Percentiles rank a stretch among this genome's conserved stretches.
Conservation (phyloP, 2,888 invertebrate genomes). For the Seira musarum region DNA sequence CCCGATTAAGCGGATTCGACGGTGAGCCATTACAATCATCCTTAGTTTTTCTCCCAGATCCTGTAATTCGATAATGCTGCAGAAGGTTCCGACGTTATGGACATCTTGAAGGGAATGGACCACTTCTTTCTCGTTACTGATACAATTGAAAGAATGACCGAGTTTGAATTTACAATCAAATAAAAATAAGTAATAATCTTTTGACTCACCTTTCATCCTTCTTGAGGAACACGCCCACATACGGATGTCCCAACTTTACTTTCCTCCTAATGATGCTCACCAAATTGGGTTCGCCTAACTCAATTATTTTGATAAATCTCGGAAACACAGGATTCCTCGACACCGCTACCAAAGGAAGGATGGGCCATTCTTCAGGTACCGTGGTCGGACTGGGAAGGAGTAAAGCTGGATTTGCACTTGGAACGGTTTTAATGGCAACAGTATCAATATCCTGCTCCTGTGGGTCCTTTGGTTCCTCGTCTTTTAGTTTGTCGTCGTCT, state of each 20-base stretch:
- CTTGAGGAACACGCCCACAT: constrained; percentile 96
- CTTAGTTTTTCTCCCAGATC: constrained; percentile 92
- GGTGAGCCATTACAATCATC: constrained; percentile 95
- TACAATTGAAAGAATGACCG: constrained; percentile 72
- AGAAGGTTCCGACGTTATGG: constrained; percentile 94
- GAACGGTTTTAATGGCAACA: neutral
- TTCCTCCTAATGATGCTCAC: constrained; percentile 93
- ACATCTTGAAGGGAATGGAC: constrained; percentile 89
- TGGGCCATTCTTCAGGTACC: constrained; percentile 97
- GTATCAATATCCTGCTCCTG: constrained; percentile 1
- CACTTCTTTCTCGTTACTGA: constrained; percentile 89
- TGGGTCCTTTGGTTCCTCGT: constrained; percentile 27
- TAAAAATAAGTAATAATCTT: constrained; percentile 13
- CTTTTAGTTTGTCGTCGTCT: constrained; percentile 12
- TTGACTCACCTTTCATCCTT: constrained; percentile 84
- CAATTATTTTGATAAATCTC: constrained; percentile 96
- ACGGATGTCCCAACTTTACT: constrained; percentile 96
- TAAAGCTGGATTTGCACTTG: constrained; percentile 39
- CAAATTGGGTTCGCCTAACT: constrained; percentile 88
- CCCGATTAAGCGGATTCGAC: constrained; percentile 86
- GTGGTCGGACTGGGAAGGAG: constrained; percentile 87
- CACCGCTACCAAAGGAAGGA: constrained; percentile 95
- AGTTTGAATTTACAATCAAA: too few species aligned
- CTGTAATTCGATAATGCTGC: constrained; percentile 98
- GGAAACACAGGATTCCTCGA: constrained; percentile 97